Base-by-base conservation (phyloP, 1,140 invertebrate species). In the Helicoverpa zea region DNA sequence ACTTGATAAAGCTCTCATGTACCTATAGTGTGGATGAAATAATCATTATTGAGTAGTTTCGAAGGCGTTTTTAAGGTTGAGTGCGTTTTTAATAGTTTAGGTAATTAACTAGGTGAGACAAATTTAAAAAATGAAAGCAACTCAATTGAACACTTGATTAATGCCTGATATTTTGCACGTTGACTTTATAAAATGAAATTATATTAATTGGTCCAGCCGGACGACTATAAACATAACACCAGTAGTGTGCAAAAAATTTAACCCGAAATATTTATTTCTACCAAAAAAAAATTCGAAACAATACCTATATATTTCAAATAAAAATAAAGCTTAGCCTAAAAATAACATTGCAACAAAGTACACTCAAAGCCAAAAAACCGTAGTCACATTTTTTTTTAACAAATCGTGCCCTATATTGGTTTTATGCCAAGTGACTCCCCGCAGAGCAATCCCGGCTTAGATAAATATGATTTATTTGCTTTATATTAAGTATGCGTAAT, bases 401-500 rank as follows among this genome's bases (percentile, higher is more conserved):
- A 54, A 70, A 70, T 70, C 49, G 49, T n/a, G 13, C 23, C 49
- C 54, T 78, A 43, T 75, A 81, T 75, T 81, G 79, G 73, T 81
- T 49, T 70, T 72, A 52, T 18, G 75, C 56, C 56, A 78, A 81
- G 56, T 73, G 51, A 73, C 73, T 81, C 79, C 66, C 79, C 1
- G n/a, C 29, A 54, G 80, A 64, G 51, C 56, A 81, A 81, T 81
- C 64, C 68, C 14, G 30, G 56, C 61, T 78, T 73, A 80, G 70
- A 81, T 72, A 74, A 83, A 83, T 64, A 81, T 79, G 75, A 81
- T 83, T 79, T 81, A 74, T 73, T 63, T 59, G 64, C 70, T 49
- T 70, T 52, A 70, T 70, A 70, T 70, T 70, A 23, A 23, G 23
- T 23, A 70, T 70, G 66, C 49, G 66, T 74, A 35, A 66, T 51